A percentile compares a stretch with the other conserved stretches of the same genome.
These are phyloP conservation scores for Ciconia stormi DNA, from an alignment of 2,113 vertebrate species.

Conservation along the genomic window DNA sequence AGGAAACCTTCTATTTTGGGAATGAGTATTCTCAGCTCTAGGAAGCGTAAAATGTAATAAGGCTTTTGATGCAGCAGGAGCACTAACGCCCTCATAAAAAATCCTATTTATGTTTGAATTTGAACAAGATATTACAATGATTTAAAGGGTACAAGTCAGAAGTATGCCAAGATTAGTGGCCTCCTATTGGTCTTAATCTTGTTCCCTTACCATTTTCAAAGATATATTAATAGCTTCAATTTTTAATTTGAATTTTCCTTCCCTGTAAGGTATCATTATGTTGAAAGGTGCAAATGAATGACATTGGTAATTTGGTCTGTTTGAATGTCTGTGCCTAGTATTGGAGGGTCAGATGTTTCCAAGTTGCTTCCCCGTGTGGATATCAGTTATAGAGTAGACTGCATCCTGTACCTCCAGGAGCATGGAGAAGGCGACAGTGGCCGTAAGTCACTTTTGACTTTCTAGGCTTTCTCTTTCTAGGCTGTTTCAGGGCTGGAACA, in stretches of 20 bases:
- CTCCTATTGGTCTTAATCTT: constrained; percentile 50
- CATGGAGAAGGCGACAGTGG: neutral
- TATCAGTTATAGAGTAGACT: neutral
- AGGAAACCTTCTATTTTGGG: neutral
- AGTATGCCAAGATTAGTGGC: constrained; percentile 25
- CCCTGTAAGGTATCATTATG: constrained; percentile 55
- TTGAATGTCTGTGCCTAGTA: neutral
- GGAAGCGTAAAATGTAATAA: neutral
- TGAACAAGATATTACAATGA: constrained; percentile 31
- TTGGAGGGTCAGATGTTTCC: neutral
- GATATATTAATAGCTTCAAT: constrained; percentile 61
- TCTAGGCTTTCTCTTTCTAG: neutral
- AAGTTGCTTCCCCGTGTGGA: neutral
- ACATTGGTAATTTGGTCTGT: constrained; percentile 12
- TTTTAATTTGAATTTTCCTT: constrained; percentile 69
- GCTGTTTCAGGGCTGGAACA: neutral
- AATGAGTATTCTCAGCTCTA: neutral
- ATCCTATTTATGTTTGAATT: constrained; percentile 38
- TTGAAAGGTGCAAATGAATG: constrained; percentile 55
- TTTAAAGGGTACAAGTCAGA: constrained; percentile 34
- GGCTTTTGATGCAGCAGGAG: neutral
- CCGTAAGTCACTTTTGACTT: neutral
- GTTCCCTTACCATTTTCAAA: constrained; percentile 39
- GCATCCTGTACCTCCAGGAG: neutral
- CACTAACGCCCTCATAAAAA: neutral